Conservation (phyloP, 2,888 invertebrate species). For the Elysia crispata region DNA sequence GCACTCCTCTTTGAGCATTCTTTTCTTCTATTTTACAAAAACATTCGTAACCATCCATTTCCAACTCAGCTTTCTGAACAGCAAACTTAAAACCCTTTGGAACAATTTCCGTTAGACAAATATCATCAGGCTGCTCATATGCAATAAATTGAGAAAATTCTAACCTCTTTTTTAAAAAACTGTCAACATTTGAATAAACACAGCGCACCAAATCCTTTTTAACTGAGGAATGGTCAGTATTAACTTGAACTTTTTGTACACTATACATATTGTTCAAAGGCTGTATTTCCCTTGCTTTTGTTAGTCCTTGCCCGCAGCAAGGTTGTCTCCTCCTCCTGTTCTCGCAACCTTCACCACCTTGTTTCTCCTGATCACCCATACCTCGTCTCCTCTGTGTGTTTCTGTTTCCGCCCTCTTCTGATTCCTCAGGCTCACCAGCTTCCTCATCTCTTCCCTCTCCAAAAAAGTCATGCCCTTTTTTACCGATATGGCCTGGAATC, state of each 20-base stretch:
- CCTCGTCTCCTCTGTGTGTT: background rate
- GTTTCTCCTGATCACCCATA: slow-evolving; percentile 5
- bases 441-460: slow-evolving; percentile 25
- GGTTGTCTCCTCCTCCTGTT: background rate
- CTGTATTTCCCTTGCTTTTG: no score
- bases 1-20: background rate
- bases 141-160: background rate
- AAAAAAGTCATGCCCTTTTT: slow-evolving; percentile 14
- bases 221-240: background rate
- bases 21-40: background rate
- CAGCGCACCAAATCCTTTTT: background rate
- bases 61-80: background rate
- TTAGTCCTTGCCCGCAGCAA: background rate
- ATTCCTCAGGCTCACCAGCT: slow-evolving; percentile 1
- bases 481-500: background rate
- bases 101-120: background rate
- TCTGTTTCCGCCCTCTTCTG: background rate
- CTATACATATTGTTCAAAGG: background rate
- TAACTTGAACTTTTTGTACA: background rate
- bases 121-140: background rate
- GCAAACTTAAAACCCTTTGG: background rate
- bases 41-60: background rate
- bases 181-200: slow-evolving; percentile 13
- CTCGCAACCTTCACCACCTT: slow-evolving; percentile 9
- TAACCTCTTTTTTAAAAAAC: background rate